Conservation (phyloP, 2,888 invertebrate species). For the Xestia c-nigrum region DNA sequence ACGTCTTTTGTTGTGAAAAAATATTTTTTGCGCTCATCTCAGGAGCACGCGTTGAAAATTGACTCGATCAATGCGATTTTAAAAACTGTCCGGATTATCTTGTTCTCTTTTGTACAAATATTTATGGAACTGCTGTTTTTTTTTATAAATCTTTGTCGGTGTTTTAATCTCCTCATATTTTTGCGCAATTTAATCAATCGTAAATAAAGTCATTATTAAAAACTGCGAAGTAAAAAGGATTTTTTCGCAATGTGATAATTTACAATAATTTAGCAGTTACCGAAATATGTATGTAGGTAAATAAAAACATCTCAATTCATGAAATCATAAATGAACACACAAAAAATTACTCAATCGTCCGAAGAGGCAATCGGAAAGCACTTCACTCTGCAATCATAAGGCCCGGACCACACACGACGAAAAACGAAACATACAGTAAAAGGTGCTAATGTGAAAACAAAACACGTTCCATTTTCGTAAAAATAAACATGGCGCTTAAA, state of each 20-base stretch:
- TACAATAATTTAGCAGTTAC: conserved; percentile 2
- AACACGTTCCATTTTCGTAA: conserved; percentile 86
- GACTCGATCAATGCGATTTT: conserved; percentile 67
- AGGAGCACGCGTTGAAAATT: conserved; percentile 86
- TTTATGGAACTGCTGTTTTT: conserved; percentile 59
- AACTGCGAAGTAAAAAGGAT: neutral
- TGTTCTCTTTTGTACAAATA: conserved; percentile 70
- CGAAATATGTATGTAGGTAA: neutral
- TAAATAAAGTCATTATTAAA: neutral
- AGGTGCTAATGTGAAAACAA: conserved; percentile 88
- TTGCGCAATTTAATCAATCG: neutral
- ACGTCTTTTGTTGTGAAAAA: conserved; percentile 72
- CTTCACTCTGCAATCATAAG: conserved; percentile 55
- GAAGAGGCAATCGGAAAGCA: conserved; percentile 51
- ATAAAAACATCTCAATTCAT: conserved; percentile 21
- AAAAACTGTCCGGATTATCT: conserved; percentile 67
- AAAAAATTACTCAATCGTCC: conserved; percentile 62
- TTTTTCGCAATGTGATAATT: conserved; percentile 16
- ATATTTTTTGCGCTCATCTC: conserved; percentile 78
- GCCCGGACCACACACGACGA: conserved; percentile 85
- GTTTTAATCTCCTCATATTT: conserved; percentile 9
- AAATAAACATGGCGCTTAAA: conserved; percentile 84
- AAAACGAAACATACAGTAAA: conserved; percentile 86
- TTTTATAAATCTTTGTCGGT: conserved; percentile 51
- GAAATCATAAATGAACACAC: conserved; percentile 33